These are phyloP conservation scores for Crotophaga sulcirostris DNA, from an alignment of 2,113 vertebrate genomes.

Conservation along the genomic window DNA sequence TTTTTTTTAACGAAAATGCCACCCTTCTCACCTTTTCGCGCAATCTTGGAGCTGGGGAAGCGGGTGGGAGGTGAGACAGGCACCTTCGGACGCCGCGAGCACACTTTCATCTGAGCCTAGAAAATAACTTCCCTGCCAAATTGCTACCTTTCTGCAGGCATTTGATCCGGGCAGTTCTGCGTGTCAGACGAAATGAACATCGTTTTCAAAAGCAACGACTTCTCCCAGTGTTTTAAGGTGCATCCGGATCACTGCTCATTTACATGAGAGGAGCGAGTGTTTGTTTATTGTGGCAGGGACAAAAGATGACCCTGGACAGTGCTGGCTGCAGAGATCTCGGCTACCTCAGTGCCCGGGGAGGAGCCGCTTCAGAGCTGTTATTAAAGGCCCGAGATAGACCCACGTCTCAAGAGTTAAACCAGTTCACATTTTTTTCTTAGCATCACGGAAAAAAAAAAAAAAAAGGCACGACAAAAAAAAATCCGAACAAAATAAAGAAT, in stretches of 20 bases:
- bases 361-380: background rate
- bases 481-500: too few relatives aligned
- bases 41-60: background rate
- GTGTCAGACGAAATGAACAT: constrained; percentile 58
- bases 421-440: background rate
- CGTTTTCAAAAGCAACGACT: constrained; percentile 43
- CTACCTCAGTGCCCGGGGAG: background rate
- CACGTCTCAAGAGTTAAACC: background rate
- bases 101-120: constrained; percentile 23
- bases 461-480: too few relatives aligned
- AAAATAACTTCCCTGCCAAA: constrained; percentile 11
- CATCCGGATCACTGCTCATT: constrained; percentile 48
- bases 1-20: constrained; percentile 50
- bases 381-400: constrained; percentile 16
- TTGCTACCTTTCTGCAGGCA: constrained; percentile 44
- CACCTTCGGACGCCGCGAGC: constrained; percentile 24
- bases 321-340: background rate
- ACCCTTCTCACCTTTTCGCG: background rate
- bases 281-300: constrained; percentile 49
- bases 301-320: constrained; percentile 9
- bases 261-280: constrained; percentile 43
- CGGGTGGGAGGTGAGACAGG: constrained; percentile 26
- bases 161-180: constrained; percentile 40
- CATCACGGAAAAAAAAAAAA: background rate
- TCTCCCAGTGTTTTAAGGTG: constrained; percentile 32